Evolutionary conservation across 2,113 vertebrate genomes (phyloP).

Genomic region (Rhinoderma darwinii): DNA sequence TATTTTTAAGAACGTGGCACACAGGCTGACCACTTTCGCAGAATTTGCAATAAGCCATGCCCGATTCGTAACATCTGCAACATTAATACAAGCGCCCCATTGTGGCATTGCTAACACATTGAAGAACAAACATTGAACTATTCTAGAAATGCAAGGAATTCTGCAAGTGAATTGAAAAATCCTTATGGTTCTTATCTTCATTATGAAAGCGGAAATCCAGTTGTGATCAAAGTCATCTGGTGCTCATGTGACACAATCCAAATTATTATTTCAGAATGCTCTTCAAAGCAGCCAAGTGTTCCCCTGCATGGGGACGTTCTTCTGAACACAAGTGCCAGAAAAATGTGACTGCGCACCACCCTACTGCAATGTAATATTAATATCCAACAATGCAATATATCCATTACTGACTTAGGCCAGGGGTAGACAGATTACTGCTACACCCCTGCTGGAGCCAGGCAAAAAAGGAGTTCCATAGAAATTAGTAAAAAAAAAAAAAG

Average conservation of each 20-base stretch:
- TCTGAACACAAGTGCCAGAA: not conserved
- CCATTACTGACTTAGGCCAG: too few relatives aligned
- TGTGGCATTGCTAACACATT: not conserved
- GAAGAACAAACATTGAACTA: not conserved
- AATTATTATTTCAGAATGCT: not conserved
- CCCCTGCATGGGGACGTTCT: not conserved
- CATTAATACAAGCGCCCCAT: not conserved
- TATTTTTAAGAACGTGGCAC: not conserved
- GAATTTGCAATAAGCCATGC: not conserved
- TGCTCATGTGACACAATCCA: constrained; percentile 27
- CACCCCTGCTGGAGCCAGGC: too few relatives aligned
- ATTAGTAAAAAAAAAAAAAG: too few relatives aligned
- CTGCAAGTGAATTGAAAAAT: not conserved
- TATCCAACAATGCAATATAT: not conserved
- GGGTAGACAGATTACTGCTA: too few relatives aligned
- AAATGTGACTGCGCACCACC: not conserved
- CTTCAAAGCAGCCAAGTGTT: not conserved
- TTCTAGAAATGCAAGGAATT: constrained; percentile 4
- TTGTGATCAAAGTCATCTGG: constrained; percentile 39
- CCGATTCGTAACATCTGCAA: not conserved
- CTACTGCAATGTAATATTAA: not conserved
- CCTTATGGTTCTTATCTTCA: not conserved
- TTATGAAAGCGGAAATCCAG: constrained; percentile 22
- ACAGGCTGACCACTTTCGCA: not conserved
- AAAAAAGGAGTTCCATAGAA: too few relatives aligned